These are phyloP conservation scores for Tribolium freemani DNA, from an alignment of 2,888 invertebrate genomes.

Conservation along the genomic window DNA sequence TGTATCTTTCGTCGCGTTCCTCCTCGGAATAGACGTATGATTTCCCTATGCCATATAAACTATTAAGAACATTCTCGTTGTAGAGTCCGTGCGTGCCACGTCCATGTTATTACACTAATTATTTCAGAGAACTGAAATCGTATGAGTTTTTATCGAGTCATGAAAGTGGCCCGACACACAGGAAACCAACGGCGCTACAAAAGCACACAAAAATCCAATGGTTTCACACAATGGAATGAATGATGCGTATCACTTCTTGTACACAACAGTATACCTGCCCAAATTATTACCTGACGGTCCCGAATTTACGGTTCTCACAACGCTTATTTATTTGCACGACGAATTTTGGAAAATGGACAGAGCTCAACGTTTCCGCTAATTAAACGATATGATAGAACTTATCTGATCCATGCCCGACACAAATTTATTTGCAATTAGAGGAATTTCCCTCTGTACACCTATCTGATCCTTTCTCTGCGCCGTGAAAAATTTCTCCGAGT, in stretches of 20 bases:
- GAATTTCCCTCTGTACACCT: constrained; percentile 26
- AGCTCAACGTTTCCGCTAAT: constrained; percentile 28
- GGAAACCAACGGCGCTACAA: constrained; percentile 33
- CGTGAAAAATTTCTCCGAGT: constrained; percentile 24
- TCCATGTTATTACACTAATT: constrained; percentile 53
- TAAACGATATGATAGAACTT: constrained; percentile 26
- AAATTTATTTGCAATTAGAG: constrained; percentile 40
- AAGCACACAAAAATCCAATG: constrained; percentile 23
- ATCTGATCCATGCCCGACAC: constrained; percentile 38
- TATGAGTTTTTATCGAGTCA: constrained; percentile 44
- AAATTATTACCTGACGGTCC: constrained; percentile 42
- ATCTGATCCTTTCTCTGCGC: constrained; percentile 37
- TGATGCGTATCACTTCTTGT: constrained; percentile 42
- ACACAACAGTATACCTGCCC: constrained; percentile 39
- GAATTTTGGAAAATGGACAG: constrained; percentile 13
- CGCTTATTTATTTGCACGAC: constrained; percentile 4
- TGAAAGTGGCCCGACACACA: constrained; percentile 25
- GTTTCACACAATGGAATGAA: constrained; percentile 41
- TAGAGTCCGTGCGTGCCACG: constrained; percentile 47
- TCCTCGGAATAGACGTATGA: background rate
- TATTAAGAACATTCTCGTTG: constrained; percentile 7
- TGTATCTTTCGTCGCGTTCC: background rate
- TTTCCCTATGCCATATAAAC: constrained; percentile 8
- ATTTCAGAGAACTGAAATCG: constrained; percentile 51
- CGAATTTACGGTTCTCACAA: constrained; percentile 30